These are phyloP conservation scores for Cryptoleucopteryx plumbea DNA, from an alignment of 2,113 vertebrate genomes.

Conservation along the genomic window DNA sequence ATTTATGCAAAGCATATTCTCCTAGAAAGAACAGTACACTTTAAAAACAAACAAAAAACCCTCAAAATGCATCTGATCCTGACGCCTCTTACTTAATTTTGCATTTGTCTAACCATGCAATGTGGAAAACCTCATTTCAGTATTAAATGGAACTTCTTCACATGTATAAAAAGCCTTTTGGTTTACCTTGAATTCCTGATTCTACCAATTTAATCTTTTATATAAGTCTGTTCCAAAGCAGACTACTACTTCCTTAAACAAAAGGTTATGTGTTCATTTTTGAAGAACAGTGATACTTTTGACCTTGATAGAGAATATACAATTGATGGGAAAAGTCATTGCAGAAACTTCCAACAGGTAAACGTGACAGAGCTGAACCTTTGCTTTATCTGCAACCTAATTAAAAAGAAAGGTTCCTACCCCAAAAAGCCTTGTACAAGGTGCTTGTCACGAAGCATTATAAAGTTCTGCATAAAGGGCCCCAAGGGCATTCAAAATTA, in stretches of 20 bases:
- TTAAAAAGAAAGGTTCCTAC: not conserved
- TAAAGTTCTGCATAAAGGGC: not conserved
- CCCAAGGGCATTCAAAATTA: not conserved
- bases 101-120: not conserved
- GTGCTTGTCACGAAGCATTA: not conserved
- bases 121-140: not conserved
- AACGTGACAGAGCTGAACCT: not conserved
- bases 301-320: not conserved
- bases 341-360: not conserved
- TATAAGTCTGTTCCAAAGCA: not conserved
- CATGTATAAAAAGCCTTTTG: not conserved
- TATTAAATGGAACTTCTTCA: not conserved
- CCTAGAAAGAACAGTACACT: not conserved
- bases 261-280: not conserved
- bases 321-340: not conserved
- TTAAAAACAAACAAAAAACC: not conserved
- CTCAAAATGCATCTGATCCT: not conserved
- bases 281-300: not conserved
- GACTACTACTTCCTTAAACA: conserved; percentile 16
- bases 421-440: not conserved
- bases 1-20: not conserved
- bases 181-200: not conserved
- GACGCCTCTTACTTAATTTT: not conserved
- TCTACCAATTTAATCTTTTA: not conserved
- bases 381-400: not conserved